Evolutionary conservation across 1,140 invertebrate species (phyloP).

Genomic region (Drosophila ananassae): DNA sequence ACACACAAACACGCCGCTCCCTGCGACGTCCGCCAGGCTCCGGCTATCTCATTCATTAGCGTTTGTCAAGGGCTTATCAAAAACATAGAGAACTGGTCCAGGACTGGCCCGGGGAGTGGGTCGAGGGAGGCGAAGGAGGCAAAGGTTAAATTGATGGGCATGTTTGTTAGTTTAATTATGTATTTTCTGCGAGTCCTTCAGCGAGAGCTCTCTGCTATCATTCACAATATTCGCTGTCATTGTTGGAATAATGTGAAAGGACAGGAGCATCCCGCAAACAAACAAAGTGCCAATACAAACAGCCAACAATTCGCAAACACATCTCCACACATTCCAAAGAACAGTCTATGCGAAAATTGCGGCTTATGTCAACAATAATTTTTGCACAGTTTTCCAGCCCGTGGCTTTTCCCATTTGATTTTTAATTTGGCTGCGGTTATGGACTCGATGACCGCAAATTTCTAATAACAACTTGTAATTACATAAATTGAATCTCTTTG

Average conservation of each 20-base stretch:
- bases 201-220: conserved; percentile 31
- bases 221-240: conserved; percentile 54
- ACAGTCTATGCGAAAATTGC: conserved; percentile 6
- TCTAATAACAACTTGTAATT: conserved; percentile 49
- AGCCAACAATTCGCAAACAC: conserved; percentile 28
- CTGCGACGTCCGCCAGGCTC: background rate
- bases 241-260: conserved; percentile 67
- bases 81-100: conserved; percentile 35
- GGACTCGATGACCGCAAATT: conserved; percentile 43
- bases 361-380: conserved; percentile 54
- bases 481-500: conserved; percentile 47
- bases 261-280: conserved; percentile 22
- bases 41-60: conserved; percentile 49
- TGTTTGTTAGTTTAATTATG: conserved; percentile 77
- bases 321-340: background rate
- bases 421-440: conserved; percentile 54
- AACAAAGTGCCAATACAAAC: conserved; percentile 42
- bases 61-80: conserved; percentile 63
- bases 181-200: conserved; percentile 35
- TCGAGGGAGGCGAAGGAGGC: too few species aligned
- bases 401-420: conserved; percentile 54
- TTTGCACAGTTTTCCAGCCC: conserved; percentile 40
- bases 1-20: conserved; percentile 31
- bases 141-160: conserved; percentile 36
- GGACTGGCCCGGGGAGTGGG: background rate